A percentile compares a stretch with the other conserved stretches of the same genome.
phyloP scores from a whole-genome alignment of 1,140 invertebrate species.

The Lordiphosa stackelbergi region DNA sequence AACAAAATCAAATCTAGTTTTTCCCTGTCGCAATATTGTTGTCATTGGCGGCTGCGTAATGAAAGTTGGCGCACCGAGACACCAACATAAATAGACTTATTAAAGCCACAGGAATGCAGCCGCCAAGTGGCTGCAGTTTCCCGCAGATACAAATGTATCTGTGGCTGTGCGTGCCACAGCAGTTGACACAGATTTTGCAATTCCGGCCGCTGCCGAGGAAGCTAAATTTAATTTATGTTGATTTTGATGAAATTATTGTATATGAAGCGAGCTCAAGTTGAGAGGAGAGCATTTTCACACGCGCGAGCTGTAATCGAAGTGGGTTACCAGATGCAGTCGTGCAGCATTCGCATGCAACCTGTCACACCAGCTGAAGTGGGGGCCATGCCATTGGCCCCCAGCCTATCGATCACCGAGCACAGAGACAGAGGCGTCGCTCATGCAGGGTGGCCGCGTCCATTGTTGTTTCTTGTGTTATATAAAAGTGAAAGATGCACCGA shows the following conservation, averaged over 20 bases:
- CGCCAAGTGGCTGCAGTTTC: constrained; percentile 10
- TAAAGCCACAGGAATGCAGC: constrained; percentile 56
- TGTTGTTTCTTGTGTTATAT: constrained; percentile 19
- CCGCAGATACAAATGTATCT: constrained; percentile 18
- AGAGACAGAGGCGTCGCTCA: constrained; percentile 2
- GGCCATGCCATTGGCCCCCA: background rate
- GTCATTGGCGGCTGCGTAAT: constrained; percentile 24
- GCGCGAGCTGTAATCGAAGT: constrained; percentile 65
- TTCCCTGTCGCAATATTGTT: constrained; percentile 4
- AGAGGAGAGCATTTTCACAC: constrained; percentile 58
- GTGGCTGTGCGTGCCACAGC: constrained; percentile 34
- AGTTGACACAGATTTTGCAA: constrained; percentile 49
- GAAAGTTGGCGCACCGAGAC: constrained; percentile 37
- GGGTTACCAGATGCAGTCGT: constrained; percentile 72
- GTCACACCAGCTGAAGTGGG: constrained; percentile 45
- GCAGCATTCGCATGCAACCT: constrained; percentile 72
- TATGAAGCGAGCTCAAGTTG: constrained; percentile 33
- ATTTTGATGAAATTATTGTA: constrained; percentile 60
- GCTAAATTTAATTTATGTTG: constrained; percentile 58
- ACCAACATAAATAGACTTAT: constrained; percentile 52
- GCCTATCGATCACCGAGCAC: constrained; percentile 5
- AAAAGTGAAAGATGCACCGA: constrained; percentile 59
- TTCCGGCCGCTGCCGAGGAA: constrained; percentile 43
- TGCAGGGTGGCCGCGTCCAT: constrained; percentile 5
- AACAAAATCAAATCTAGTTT: constrained; percentile 2